Percentiles rank a stretch among this genome's conserved stretches.
Evolutionary conservation across 2,113 vertebrate species (phyloP).

Genomic region (Lepus americanus): DNA sequence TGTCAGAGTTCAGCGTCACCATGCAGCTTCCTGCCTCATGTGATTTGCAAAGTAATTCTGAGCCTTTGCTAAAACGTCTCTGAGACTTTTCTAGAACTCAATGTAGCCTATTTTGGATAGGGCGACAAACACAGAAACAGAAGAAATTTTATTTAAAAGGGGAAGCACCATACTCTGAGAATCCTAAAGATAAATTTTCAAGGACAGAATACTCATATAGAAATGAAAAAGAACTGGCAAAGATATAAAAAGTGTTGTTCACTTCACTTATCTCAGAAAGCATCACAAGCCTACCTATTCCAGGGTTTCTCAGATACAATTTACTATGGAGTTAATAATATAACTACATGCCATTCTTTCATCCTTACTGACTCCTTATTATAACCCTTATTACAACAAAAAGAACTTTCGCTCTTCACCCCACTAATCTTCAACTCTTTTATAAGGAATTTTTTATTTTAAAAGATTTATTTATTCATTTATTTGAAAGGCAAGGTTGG

Average conservation of each 20-base stretch:
- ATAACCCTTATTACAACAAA: background rate
- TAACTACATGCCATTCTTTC: background rate
- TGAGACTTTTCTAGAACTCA: background rate
- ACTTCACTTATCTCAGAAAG: background rate
- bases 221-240: background rate
- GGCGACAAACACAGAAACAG: background rate
- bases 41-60: background rate
- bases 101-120: background rate
- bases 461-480: too few species aligned
- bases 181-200: conserved; percentile 18
- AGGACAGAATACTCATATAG: background rate
- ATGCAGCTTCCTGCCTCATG: background rate
- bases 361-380: background rate
- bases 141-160: background rate
- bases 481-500: background rate
- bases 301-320: background rate
- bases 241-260: background rate
- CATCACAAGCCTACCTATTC: background rate
- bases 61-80: background rate
- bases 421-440: background rate
- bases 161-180: background rate
- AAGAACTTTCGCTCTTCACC: background rate
- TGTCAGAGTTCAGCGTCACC: background rate
- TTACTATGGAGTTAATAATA: background rate
- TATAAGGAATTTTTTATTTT: too few species aligned